Percentiles rank a stretch among this genome's conserved stretches.
phyloP scores from a whole-genome alignment of 1,140 invertebrate species.

The Spodoptera litura region DNA sequence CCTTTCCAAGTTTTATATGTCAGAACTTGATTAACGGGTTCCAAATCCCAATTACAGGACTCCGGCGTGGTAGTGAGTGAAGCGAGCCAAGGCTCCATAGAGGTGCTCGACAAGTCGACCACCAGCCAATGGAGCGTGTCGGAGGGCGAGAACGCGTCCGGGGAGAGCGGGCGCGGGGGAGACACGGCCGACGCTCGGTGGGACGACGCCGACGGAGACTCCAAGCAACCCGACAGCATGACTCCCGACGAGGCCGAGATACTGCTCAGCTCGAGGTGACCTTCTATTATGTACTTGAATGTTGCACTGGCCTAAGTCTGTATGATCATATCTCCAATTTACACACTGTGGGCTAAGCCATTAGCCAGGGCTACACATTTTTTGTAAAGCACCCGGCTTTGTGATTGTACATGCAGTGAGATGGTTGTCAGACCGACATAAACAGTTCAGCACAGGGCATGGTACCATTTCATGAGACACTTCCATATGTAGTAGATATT shows the following conservation, averaged over 20 bases:
- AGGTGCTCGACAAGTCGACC: conserved; percentile 86
- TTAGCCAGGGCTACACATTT: not conserved
- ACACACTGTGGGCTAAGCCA: not conserved
- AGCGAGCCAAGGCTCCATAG: conserved; percentile 84
- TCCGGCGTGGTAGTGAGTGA: conserved; percentile 85
- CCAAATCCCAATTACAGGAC: conserved; percentile 64
- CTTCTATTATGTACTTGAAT: not conserved
- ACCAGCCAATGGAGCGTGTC: conserved; percentile 86
- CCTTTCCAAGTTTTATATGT: not conserved
- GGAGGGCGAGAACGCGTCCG: conserved; percentile 74
- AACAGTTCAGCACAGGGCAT: not conserved
- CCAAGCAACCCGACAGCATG: conserved; percentile 89
- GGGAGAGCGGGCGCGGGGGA: conserved; percentile 67
- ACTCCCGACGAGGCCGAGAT: conserved; percentile 94
- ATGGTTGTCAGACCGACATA: not conserved
- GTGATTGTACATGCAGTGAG: not conserved
- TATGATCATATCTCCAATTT: conserved; percentile 4
- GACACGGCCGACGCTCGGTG: conserved; percentile 59
- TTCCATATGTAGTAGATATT: not conserved
- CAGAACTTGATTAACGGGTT: not conserved
- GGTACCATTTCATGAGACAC: not conserved
- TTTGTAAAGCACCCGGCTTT: conserved; percentile 1
- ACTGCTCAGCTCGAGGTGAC: conserved; percentile 92
- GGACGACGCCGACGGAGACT: conserved; percentile 62
- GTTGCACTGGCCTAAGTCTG: not conserved